A percentile compares a stretch with the other conserved stretches of the same genome.
Conservation (phyloP, 2,113 vertebrate species). For the Entosphenus tridentatus region DNA sequence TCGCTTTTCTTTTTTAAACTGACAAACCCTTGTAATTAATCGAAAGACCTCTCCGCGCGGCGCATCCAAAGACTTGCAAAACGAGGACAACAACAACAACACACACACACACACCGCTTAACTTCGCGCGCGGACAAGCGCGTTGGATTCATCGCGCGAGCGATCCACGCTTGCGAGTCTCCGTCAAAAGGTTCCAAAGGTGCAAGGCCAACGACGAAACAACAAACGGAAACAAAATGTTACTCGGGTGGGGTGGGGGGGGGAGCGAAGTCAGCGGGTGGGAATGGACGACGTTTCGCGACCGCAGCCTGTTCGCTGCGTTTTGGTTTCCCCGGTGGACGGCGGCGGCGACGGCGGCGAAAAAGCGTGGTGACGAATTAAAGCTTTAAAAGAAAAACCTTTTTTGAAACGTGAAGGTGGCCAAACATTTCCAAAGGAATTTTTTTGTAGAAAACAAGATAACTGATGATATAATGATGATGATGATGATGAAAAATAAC, state of each 20-base stretch:
- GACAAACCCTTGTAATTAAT: no score
- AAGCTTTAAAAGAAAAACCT: slow-evolving; percentile 4
- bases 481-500: no score
- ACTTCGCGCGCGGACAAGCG: no score
- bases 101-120: no score
- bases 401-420: neutral
- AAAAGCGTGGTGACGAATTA: neutral
- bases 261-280: neutral
- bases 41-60: no score
- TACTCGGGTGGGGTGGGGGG: no score
- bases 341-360: neutral
- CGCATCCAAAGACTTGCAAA: no score
- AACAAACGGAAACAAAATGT: neutral
- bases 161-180: slow-evolving; percentile 99
- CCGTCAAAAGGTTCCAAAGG: slow-evolving; percentile 22
- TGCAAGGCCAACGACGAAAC: no score
- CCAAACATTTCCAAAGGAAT: slow-evolving; percentile 6
- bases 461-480: neutral
- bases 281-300: neutral
- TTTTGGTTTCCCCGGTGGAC: neutral
- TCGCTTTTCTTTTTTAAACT: no score
- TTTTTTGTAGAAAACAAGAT: neutral
- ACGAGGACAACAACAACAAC: no score
- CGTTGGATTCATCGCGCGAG: slow-evolving; percentile 33
- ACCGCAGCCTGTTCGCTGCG: no score